Evolutionary conservation across 2,797 vertebrate genomes (phyloP), one percentile per base, ranked within the genome.

Genomic region (Gallirallus australis): DNA sequence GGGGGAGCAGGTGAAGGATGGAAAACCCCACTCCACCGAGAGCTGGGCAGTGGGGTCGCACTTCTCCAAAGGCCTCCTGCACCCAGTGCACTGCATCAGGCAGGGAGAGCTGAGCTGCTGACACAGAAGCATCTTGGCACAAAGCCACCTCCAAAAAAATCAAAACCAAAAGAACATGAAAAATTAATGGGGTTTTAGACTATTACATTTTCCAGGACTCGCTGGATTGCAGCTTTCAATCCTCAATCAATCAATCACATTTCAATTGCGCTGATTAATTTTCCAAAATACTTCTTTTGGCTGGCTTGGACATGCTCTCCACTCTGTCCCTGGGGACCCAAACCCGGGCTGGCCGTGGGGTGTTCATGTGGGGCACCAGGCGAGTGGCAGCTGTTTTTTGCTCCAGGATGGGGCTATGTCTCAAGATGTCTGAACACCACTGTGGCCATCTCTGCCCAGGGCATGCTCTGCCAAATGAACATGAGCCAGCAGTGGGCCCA

Each of bases 161-260:
- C 76, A 71, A 85, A 68, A 16, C 50, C 75, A 79, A 90, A 70
- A 71, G 83, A 90, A 86, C 87, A 93, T 94, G 92, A 91, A 96
- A 96, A 96, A 94, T 95, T 90, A 96, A 90, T 93, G 81, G 65
- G 35, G 69, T 86, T 92, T 96, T 88, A 92, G 91, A 91, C 69
- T 65, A 91, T 93, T 95, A 88, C 82, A 42, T 95, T 96, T 94
- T 78, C 87, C 76, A 81, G 87, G 84, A n/a, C 47, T 90, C 66
- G 72, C 72, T 83, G 84, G 82, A 88, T 91, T 12, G 76, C 69
- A 53, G 39, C 45, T 94, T 86, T 96, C 50, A 61, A 33, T 93
- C 90, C 85, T 72, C 93, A 83, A 94, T 96, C 93, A 94, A 93
- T 96, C 93, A 94, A 93, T 96, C 89, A 70, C 24, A 4, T 92